Conservation (phyloP, 1,140 invertebrate species). For the Lordiphosa collinella region DNA sequence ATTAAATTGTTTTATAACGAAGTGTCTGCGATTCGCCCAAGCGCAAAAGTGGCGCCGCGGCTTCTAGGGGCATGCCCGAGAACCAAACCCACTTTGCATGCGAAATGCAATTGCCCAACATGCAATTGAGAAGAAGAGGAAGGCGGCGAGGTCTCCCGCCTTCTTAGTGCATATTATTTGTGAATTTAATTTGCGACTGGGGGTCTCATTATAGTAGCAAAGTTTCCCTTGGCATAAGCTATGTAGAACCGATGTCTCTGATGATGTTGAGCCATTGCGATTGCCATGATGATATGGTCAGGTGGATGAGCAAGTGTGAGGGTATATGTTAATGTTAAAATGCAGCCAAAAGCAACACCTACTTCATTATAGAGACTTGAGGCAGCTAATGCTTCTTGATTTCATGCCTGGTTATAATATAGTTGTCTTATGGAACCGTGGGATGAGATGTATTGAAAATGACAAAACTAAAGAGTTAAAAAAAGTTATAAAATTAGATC, state of each 20-base stretch:
- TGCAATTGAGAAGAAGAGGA: conserved; percentile 13
- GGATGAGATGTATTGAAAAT: not conserved
- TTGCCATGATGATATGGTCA: conserved; percentile 31
- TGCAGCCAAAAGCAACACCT: conserved; percentile 51
- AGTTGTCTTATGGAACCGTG: conserved; percentile 36
- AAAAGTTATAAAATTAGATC: too few relatives aligned
- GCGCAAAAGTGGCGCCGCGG: conserved; percentile 63
- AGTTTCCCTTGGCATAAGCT: not conserved
- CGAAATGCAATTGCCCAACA: conserved; percentile 51
- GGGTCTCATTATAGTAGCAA: conserved; percentile 43
- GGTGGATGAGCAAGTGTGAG: not conserved
- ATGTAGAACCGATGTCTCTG: conserved; percentile 47
- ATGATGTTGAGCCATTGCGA: conserved; percentile 35
- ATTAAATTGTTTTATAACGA: conserved; percentile 76
- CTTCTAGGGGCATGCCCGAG: conserved; percentile 23
- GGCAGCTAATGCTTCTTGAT: conserved; percentile 44
- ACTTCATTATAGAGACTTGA: conserved; percentile 48
- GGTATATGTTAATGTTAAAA: conserved; percentile 30
- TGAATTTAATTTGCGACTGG: conserved; percentile 65
- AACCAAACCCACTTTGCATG: conserved; percentile 56
- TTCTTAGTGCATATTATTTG: conserved; percentile 53
- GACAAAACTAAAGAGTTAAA: too few relatives aligned
- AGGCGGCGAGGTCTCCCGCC: conserved; percentile 12
- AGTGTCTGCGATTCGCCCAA: conserved; percentile 65
- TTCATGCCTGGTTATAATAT: conserved; percentile 38